A percentile compares a stretch with the other conserved stretches of the same genome.
phyloP scores from a whole-genome alignment of 2,797 vertebrate genomes.

The Xenops minutus region DNA sequence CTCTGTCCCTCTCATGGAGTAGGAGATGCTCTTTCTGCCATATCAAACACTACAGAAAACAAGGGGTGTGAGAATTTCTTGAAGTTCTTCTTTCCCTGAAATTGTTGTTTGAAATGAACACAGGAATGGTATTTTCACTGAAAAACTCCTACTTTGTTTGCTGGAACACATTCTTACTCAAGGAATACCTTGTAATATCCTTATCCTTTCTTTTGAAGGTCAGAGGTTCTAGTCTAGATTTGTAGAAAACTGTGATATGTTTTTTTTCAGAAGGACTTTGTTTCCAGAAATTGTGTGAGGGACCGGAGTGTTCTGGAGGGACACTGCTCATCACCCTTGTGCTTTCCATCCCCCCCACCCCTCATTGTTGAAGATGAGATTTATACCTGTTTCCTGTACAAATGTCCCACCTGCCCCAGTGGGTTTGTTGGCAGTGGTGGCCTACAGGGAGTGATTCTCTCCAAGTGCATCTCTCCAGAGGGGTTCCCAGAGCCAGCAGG shows the following conservation, averaged over 20 bases:
- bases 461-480: constrained; percentile 59
- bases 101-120: background rate
- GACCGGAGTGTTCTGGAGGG: background rate
- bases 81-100: background rate
- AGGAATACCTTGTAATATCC: background rate
- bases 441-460: constrained; percentile 35
- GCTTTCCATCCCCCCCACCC: background rate
- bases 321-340: background rate
- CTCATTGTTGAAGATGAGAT: constrained; percentile 59
- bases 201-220: background rate
- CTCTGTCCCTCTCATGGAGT: background rate
- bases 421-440: constrained; percentile 40
- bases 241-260: background rate
- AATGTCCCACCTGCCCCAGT: constrained; percentile 44
- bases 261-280: background rate
- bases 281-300: background rate
- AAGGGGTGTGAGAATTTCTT: background rate
- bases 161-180: background rate
- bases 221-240: background rate
- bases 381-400: constrained; percentile 55
- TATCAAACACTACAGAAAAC: background rate
- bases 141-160: background rate
- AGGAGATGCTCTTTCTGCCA: background rate
- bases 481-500: constrained; percentile 57
- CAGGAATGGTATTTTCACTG: background rate